Evolutionary conservation across 2,888 invertebrate species (phyloP).

Genomic region (Ophion ventricosus): DNA sequence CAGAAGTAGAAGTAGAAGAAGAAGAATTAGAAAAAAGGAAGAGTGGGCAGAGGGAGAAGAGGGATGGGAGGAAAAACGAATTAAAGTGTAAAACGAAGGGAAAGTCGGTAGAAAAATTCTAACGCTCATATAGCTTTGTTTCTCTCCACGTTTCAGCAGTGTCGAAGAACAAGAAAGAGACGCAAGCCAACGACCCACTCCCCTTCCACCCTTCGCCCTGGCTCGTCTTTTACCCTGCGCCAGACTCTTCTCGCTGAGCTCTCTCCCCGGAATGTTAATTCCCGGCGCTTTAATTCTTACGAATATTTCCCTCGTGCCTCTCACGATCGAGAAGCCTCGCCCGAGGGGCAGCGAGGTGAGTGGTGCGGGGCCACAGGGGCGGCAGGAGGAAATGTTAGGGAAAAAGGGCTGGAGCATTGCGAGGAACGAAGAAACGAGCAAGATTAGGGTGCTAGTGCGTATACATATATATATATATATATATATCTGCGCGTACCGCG

Average conservation of each 20-base stretch:
- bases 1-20: background rate
- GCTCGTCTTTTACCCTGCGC: slow-evolving; percentile 37
- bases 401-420: slow-evolving; percentile 32
- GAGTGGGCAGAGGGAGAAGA: slow-evolving; percentile 43
- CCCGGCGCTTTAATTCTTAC: slow-evolving; percentile 83
- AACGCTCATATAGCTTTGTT: background rate
- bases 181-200: slow-evolving; percentile 66
- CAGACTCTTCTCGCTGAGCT: slow-evolving; percentile 61
- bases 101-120: background rate
- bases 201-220: slow-evolving; percentile 27
- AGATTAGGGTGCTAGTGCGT: slow-evolving; percentile 57
- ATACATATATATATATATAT: slow-evolving; percentile 31
- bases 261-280: slow-evolving; percentile 82
- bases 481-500: slow-evolving; percentile 28
- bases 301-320: slow-evolving; percentile 81
- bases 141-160: background rate
- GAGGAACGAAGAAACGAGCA: slow-evolving; percentile 46
- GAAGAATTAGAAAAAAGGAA: slow-evolving; percentile 2
- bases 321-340: slow-evolving; percentile 71
- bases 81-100: background rate
- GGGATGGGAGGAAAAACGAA: slow-evolving; percentile 30
- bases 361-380: slow-evolving; percentile 55
- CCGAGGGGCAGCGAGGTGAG: slow-evolving; percentile 48
- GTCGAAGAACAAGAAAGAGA: slow-evolving; percentile 69
- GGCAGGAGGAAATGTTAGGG: background rate